Conservation (phyloP, 2,797 vertebrate species). For the Momotus momota region DNA sequence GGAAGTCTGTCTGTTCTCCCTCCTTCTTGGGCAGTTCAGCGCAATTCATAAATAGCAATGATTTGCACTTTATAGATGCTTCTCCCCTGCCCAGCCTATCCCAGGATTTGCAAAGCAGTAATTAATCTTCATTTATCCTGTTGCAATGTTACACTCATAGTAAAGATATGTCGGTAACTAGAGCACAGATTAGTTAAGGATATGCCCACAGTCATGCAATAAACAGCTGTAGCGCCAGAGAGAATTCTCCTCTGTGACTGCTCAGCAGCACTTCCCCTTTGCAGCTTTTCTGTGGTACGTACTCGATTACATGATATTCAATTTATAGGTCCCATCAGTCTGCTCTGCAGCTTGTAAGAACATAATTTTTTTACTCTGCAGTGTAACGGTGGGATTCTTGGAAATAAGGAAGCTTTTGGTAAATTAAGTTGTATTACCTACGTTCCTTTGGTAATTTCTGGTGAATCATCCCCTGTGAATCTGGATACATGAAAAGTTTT, state of each 20-base stretch:
- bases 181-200: not conserved
- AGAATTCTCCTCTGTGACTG: not conserved
- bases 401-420: not conserved
- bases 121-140: not conserved
- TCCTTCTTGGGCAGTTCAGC: not conserved
- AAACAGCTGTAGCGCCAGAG: not conserved
- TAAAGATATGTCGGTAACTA: not conserved
- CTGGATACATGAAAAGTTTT: not conserved
- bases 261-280: not conserved
- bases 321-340: not conserved
- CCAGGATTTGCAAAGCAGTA: not conserved
- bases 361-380: not conserved
- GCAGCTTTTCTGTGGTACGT: not conserved
- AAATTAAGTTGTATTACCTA: not conserved
- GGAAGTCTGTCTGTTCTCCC: not conserved
- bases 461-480: not conserved
- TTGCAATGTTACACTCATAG: not conserved
- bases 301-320: not conserved
- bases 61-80: not conserved
- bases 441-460: not conserved
- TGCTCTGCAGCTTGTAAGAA: not conserved
- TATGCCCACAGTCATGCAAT: not conserved
- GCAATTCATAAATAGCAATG: not conserved
- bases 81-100: not conserved
- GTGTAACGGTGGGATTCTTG: not conserved